Evolutionary conservation across 2,888 invertebrate species (phyloP).

Genomic region (Mythimna ferrago): DNA sequence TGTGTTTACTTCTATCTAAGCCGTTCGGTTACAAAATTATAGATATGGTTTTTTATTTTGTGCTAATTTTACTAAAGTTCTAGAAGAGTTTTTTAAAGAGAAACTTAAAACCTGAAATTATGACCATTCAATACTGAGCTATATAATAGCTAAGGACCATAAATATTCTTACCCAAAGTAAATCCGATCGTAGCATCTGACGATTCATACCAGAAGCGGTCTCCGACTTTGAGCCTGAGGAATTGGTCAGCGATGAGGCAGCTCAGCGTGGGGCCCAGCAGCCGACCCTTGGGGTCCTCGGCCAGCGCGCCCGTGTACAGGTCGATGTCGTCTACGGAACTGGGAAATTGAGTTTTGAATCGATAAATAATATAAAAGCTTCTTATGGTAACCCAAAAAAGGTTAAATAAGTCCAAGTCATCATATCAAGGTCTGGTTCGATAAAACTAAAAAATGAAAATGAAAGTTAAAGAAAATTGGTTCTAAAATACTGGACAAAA

Average conservation of each 20-base stretch:
- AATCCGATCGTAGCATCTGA: constrained; percentile 92
- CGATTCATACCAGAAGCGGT: constrained; percentile 97
- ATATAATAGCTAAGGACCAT: background rate
- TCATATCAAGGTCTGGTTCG: too few relatives aligned
- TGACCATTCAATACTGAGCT: background rate
- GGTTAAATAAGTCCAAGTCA: too few relatives aligned
- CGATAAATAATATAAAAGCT: too few relatives aligned
- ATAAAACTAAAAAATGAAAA: too few relatives aligned
- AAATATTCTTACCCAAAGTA: constrained; percentile 89
- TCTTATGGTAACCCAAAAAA: too few relatives aligned
- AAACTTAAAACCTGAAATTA: background rate
- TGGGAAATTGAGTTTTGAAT: constrained; percentile 3
- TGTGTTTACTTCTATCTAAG: too few relatives aligned
- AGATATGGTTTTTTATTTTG: too few relatives aligned
- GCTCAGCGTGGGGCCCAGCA: constrained; percentile 96
- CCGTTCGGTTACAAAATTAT: too few relatives aligned
- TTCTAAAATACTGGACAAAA: too few relatives aligned
- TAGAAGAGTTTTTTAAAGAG: background rate
- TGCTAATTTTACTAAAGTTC: too few relatives aligned
- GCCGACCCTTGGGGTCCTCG: constrained; percentile 93
- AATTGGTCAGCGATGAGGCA: constrained; percentile 97
- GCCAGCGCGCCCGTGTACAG: constrained; percentile 96
- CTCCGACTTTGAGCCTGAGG: constrained; percentile 94
- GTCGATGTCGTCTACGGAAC: constrained; percentile 95
- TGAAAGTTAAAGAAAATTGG: too few relatives aligned